A percentile compares a stretch with the other conserved stretches of the same genome.
Conservation (phyloP, 1,140 invertebrate species). For the Frieseomelitta varia region DNA sequence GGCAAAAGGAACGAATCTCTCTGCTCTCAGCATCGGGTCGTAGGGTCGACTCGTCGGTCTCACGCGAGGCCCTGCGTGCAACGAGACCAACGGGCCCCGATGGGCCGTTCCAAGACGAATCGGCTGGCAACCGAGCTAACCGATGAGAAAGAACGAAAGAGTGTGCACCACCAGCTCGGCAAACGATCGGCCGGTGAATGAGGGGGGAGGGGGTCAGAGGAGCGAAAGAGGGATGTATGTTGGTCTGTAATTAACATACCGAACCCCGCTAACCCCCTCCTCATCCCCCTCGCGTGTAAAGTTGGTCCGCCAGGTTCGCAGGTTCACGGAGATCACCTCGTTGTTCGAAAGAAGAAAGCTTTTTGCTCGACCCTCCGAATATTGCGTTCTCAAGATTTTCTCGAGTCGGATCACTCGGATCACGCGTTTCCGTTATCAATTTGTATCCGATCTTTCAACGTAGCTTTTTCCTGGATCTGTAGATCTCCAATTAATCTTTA, state of each 20-base stretch:
- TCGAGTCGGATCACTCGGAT: background rate
- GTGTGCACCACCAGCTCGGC: constrained; percentile 25
- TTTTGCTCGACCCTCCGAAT: background rate
- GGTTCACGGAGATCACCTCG: constrained; percentile 48
- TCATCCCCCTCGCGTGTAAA: constrained; percentile 15
- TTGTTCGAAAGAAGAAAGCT: constrained; percentile 43
- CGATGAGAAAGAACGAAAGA: constrained; percentile 52
- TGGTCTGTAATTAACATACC: constrained; percentile 82
- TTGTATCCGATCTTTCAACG: background rate
- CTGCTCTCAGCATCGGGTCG: constrained; percentile 71
- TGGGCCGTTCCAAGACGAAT: constrained; percentile 67
- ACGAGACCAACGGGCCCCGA: constrained; percentile 52
- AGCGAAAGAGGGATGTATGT: constrained; percentile 66
- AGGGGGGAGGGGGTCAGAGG: constrained; percentile 41
- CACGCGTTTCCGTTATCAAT: background rate
- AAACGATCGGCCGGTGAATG: constrained; percentile 41
- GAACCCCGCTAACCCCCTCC: constrained; percentile 72
- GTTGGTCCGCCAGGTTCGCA: constrained; percentile 66
- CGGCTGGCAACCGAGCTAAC: constrained; percentile 65
- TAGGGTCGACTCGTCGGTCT: constrained; percentile 72
- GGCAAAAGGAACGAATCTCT: constrained; percentile 57
- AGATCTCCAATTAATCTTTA: too few species aligned
- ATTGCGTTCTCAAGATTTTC: background rate
- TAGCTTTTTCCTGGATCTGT: too few species aligned
- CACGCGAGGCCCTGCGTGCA: constrained; percentile 69